Conservation (phyloP, 2,797 vertebrate species). For the Arrhamphus sclerolepis region DNA sequence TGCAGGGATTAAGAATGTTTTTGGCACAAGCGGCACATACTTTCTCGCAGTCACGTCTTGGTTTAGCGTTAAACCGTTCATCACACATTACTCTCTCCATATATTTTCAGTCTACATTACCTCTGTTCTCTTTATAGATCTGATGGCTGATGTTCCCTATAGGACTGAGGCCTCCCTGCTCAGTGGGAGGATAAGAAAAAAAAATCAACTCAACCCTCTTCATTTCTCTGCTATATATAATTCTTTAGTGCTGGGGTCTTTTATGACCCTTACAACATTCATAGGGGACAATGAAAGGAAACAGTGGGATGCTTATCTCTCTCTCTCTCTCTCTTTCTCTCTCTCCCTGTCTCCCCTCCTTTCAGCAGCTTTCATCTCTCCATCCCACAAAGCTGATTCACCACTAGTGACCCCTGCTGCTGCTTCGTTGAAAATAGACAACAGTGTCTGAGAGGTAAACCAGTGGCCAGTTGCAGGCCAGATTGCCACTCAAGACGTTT, state of each 20-base stretch:
- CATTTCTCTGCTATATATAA: slow-evolving; percentile 70
- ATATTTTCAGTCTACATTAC: slow-evolving; percentile 42
- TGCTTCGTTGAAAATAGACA: slow-evolving; percentile 73
- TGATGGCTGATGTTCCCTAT: slow-evolving; percentile 43
- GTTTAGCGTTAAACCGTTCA: slow-evolving; percentile 35
- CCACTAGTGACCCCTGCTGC: slow-evolving; percentile 67
- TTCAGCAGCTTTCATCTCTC: slow-evolving; percentile 63
- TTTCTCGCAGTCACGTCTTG: slow-evolving; percentile 20
- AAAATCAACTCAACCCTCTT: slow-evolving; percentile 39
- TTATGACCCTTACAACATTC: slow-evolving; percentile 61
- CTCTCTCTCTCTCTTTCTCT: too few species aligned
- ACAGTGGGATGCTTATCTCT: slow-evolving; percentile 61
- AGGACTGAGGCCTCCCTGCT: slow-evolving; percentile 41
- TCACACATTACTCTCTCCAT: slow-evolving; percentile 34
- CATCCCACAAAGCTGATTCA: slow-evolving; percentile 78
- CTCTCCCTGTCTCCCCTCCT: slow-evolving; percentile 51
- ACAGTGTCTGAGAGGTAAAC: slow-evolving; percentile 74
- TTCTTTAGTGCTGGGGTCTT: slow-evolving; percentile 46
- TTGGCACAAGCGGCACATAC: not conserved
- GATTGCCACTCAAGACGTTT: slow-evolving; percentile 39
- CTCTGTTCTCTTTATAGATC: slow-evolving; percentile 31
- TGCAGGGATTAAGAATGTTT: not conserved
- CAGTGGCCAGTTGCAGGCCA: slow-evolving; percentile 50
- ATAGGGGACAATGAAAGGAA: slow-evolving; percentile 71
- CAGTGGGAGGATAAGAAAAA: slow-evolving; percentile 56